Percentiles rank a stretch among this genome's conserved stretches.
phyloP scores from a whole-genome alignment of 2,888 invertebrate species.

The Tillus elongatus region DNA sequence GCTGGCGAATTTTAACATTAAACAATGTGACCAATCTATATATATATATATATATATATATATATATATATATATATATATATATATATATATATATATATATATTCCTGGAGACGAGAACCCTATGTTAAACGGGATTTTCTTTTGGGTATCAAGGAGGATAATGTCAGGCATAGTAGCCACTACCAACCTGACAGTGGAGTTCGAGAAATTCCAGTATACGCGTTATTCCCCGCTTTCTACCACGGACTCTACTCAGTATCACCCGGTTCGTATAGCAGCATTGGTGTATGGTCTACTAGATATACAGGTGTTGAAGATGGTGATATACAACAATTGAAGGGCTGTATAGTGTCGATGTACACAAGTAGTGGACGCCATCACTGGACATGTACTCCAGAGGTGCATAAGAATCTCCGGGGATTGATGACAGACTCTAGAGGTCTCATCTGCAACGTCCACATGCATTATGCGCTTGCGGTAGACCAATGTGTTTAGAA shows the following conservation, averaged over 20 bases:
- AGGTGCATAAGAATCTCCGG: neutral
- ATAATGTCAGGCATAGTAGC: too few species aligned
- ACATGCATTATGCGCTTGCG: neutral
- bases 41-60: too few species aligned
- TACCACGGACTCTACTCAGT: too few species aligned
- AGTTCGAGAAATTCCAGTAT: neutral
- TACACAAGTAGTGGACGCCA: neutral
- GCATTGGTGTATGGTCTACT: constrained; percentile 1
- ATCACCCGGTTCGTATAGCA: neutral
- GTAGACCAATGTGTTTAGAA: constrained; percentile 1
- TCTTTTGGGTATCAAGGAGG: too few species aligned
- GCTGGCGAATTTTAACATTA: too few species aligned
- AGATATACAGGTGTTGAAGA: neutral
- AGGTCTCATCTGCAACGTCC: neutral
- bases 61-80: too few species aligned
- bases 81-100: too few species aligned
- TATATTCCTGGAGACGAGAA: too few species aligned
- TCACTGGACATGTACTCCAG: neutral
- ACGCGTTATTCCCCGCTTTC: neutral
- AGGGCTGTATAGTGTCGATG: neutral
- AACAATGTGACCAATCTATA: too few species aligned
- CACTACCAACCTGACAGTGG: too few species aligned
- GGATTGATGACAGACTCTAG: neutral
- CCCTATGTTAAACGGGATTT: too few species aligned
- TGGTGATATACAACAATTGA: neutral